Conservation (phyloP, 2,113 vertebrate species). For the Boleophthalmus pectinirostris region DNA sequence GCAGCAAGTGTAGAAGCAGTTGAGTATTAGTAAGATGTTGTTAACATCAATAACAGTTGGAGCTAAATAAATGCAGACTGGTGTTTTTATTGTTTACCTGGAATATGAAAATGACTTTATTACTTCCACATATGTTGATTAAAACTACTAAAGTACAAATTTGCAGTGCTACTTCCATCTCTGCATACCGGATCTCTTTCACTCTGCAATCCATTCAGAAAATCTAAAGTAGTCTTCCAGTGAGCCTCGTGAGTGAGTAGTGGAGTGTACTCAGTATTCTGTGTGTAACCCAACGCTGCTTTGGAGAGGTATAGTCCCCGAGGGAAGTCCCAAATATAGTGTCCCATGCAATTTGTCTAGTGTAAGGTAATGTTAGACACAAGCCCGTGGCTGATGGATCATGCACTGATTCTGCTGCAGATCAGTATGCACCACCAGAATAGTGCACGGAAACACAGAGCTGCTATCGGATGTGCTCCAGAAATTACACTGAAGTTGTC, state of each 20-base stretch:
- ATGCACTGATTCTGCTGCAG: background rate
- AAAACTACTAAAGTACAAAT: background rate
- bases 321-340: conserved; percentile 6
- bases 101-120: no score
- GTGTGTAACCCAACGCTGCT: conserved; percentile 3
- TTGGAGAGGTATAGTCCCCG: conserved; percentile 1
- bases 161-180: background rate
- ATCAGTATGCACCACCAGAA: background rate
- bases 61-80: no score
- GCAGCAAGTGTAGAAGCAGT: background rate
- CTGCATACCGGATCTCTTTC: background rate
- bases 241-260: background rate
- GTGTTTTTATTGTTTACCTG: no score
- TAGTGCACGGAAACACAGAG: background rate
- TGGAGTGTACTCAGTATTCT: background rate
- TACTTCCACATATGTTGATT: background rate
- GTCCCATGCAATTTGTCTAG: background rate
- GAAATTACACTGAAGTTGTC: background rate
- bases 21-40: background rate
- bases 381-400: background rate
- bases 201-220: background rate
- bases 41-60: background rate
- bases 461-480: background rate
- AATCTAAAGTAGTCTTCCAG: background rate
- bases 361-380: background rate